These are phyloP conservation scores for Cotesia typhae DNA, from an alignment of 1,140 invertebrate genomes.

Conservation along the genomic window DNA sequence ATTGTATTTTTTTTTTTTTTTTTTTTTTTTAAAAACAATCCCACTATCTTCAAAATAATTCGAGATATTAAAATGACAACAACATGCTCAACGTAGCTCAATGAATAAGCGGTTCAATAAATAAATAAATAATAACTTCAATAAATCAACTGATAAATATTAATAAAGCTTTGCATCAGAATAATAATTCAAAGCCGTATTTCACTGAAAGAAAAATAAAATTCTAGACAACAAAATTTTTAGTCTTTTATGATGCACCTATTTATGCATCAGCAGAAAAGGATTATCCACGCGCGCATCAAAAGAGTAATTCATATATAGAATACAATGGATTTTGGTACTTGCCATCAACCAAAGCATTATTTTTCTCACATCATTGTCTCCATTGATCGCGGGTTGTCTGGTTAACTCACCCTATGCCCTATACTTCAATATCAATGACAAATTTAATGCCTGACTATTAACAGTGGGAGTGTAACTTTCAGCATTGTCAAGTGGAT, in stretches of 20 bases:
- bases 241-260: slow-evolving; percentile 19
- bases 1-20: too few species aligned
- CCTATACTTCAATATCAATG: slow-evolving; percentile 55
- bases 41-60: too few species aligned
- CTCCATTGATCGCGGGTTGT: slow-evolving; percentile 32
- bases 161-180: too few species aligned
- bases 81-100: too few species aligned
- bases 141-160: too few species aligned
- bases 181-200: too few species aligned
- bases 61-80: too few species aligned
- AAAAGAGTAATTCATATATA: slow-evolving; percentile 29
- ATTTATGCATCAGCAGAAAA: slow-evolving; percentile 8
- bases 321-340: slow-evolving; percentile 18
- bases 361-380: slow-evolving; percentile 57
- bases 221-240: slow-evolving; percentile 1
- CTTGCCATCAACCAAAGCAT: slow-evolving; percentile 22
- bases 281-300: slow-evolving; percentile 35
- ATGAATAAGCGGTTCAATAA: too few species aligned
- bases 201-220: too few species aligned
- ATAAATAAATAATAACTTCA: too few species aligned
- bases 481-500: slow-evolving; percentile 55
- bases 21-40: too few species aligned
- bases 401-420: slow-evolving; percentile 39
- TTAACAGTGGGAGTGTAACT: slow-evolving; percentile 55
- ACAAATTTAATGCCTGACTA: slow-evolving; percentile 64